Base-by-base conservation (phyloP, 2,797 vertebrate species). In the Sorex maritimensis region DNA sequence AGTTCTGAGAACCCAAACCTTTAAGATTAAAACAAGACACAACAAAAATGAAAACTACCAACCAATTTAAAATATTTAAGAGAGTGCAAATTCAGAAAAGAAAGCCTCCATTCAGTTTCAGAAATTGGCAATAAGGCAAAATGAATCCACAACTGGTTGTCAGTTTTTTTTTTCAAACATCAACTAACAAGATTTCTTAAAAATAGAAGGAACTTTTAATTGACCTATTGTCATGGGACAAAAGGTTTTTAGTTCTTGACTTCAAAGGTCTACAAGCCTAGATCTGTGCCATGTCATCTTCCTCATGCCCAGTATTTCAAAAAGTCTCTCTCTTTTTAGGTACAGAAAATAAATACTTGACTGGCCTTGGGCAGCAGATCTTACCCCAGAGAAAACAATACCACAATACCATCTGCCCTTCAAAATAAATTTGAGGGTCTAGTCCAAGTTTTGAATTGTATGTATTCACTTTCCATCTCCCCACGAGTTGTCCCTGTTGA, bases 391-490 rank as follows among this genome's bases (percentile, higher is more conserved):
- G 89, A 80, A 95, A 90, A 91, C 34, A 19, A 93, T 23, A 44
- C 41, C n/a, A 24, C 67, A 91, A 79, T 10, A 26, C 28, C 24
- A 74, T 28, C 77, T 6, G 52, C 24, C 28, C 6, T 7, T 34
- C 0, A 52, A 69, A 81, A 69, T 74, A 67, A 65, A 17, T 28
- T 67, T 52, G 12, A 19, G 67, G 46, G 82, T 94, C 41, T 13
- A 92, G 26, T 41, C 72, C 28, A 71, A 71, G 24, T 75, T 83
- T 93, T 73, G 77, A 0, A 71, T n/a, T 0, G 0, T 38, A 3
- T 17, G 15, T 91, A 34, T 86, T 94, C 82, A 3, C 85, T 85
- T 87, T 85, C 79, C 68, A 68, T 90, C 46, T 67, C 69, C 21
- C 26, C 19, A 5, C 19, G 52, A 81, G 52, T 24, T 34, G 49